Conservation (phyloP, 2,113 vertebrate genomes). For the Ceratotherium simum region DNA sequence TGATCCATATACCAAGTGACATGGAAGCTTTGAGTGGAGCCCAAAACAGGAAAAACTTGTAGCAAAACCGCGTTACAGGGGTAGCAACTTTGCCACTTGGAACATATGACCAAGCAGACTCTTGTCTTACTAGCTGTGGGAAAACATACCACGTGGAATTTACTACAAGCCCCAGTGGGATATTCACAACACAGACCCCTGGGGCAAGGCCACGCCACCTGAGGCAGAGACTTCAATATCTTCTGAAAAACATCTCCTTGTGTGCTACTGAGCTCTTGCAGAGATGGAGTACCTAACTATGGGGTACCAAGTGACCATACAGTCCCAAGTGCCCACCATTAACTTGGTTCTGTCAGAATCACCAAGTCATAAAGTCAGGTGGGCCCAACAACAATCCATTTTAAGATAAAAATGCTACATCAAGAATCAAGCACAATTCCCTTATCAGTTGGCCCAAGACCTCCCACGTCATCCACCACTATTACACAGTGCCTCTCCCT, state of each 20-base stretch:
- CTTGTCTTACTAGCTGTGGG: background rate
- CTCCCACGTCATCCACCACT: background rate
- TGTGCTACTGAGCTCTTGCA: background rate
- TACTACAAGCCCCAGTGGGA: background rate
- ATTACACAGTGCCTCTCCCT: background rate
- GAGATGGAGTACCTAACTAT: background rate
- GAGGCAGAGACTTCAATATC: background rate
- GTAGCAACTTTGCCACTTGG: background rate
- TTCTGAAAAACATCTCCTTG: background rate
- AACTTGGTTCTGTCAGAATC: background rate
- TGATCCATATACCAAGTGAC: background rate
- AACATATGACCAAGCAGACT: background rate
- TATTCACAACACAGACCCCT: background rate
- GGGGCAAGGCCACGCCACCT: background rate
- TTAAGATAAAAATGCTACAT: background rate
- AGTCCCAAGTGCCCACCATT: background rate
- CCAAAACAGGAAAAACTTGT: background rate
- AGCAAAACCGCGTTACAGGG: background rate
- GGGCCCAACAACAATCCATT: background rate
- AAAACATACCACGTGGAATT: background rate
- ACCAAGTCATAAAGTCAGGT: background rate
- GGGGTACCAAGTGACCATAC: background rate
- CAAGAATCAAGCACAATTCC: background rate
- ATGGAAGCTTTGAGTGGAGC: background rate
- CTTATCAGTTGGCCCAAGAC: background rate